Percentiles rank a stretch among this genome's conserved stretches.
These are phyloP conservation scores for Frankliniella intonsa DNA, from an alignment of 2,888 invertebrate genomes.

Conservation along the genomic window DNA sequence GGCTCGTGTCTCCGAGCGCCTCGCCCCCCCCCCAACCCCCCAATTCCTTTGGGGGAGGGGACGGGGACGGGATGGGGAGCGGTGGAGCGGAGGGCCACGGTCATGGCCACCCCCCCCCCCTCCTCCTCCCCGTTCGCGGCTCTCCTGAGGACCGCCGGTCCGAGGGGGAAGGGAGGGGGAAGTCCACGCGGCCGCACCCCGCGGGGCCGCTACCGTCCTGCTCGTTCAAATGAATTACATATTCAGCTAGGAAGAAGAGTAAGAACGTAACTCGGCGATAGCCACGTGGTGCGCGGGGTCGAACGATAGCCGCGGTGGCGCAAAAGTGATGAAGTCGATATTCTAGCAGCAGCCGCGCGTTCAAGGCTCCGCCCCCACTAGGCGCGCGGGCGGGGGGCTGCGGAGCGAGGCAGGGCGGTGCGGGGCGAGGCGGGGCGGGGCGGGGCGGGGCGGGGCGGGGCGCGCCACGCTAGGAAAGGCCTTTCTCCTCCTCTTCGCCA, in stretches of 20 bases:
- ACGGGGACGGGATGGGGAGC: too few relatives aligned
- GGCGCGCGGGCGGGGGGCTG: neutral
- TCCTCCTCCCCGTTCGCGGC: neutral
- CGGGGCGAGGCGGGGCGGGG: too few relatives aligned
- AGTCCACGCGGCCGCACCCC: neutral
- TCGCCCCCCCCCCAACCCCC: too few relatives aligned
- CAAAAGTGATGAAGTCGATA: neutral
- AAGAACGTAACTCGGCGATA: too few relatives aligned
- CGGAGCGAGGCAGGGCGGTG: too few relatives aligned
- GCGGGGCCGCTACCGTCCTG: neutral
- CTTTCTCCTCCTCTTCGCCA: neutral
- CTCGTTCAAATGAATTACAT: too few relatives aligned
- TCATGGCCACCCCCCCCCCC: slow-evolving; percentile 1
- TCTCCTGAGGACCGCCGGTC: neutral
- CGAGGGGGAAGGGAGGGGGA: neutral
- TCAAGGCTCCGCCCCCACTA: too few relatives aligned
- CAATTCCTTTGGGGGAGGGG: too few relatives aligned
- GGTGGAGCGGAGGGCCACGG: neutral
- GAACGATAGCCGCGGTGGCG: too few relatives aligned
- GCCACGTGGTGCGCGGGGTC: too few relatives aligned
- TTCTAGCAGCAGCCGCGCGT: neutral
- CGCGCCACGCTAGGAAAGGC: neutral
- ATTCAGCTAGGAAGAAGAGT: too few relatives aligned
- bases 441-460: neutral
- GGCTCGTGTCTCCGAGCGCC: too few relatives aligned